phyloP scores from a whole-genome alignment of 2,797 vertebrate genomes.

The Poecile montanus region DNA sequence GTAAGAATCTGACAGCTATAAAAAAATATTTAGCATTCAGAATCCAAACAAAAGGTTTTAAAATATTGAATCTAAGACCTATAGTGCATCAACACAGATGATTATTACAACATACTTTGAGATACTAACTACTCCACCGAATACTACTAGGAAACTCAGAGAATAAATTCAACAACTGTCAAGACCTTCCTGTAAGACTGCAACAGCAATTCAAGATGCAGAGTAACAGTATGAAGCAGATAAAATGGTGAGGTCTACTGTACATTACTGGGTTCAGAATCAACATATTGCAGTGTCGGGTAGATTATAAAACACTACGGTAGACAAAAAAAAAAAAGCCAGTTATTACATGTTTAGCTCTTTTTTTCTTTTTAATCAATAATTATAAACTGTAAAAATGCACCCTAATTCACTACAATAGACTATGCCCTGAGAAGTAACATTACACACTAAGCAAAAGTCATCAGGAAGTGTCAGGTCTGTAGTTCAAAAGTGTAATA shows the following conservation, averaged over 20 bases:
- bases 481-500: conserved; percentile 41
- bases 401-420: conserved; percentile 64
- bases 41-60: neutral
- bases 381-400: conserved; percentile 65
- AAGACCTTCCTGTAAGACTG: neutral
- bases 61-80: neutral
- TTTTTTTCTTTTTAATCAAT: conserved; percentile 26
- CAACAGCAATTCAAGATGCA: neutral
- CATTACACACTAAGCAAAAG: conserved; percentile 47
- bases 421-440: conserved; percentile 77
- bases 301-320: conserved; percentile 50
- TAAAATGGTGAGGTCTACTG: neutral
- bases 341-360: conserved; percentile 23
- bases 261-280: conserved; percentile 1
- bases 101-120: neutral
- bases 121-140: neutral
- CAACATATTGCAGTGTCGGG: neutral
- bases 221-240: neutral
- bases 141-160: neutral
- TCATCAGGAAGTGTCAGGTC: conserved; percentile 40
- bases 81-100: neutral
- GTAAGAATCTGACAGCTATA: neutral
- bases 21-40: neutral
- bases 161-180: neutral
- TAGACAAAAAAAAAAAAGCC: conserved; percentile 4